phyloP scores from a whole-genome alignment of 2,888 invertebrate genomes.

The Camponotus fellah region DNA sequence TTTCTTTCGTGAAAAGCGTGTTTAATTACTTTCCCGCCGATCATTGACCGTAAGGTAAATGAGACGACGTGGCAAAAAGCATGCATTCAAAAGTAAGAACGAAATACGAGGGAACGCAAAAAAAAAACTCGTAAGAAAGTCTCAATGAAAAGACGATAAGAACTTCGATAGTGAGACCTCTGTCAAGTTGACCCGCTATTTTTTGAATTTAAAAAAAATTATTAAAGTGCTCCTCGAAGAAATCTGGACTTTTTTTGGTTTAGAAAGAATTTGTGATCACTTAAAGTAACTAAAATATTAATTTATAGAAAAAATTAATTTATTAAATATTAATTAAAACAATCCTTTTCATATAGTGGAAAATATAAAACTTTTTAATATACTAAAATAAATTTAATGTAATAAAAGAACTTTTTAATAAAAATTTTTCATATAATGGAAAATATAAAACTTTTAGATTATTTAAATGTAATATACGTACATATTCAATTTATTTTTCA shows the following conservation, averaged over 20 bases:
- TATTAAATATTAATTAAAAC: background rate
- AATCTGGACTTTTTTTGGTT: too few species aligned
- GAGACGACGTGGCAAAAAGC: constrained; percentile 61
- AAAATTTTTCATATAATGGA: background rate
- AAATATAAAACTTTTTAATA: too few species aligned
- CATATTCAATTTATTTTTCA: background rate
- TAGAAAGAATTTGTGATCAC: too few species aligned
- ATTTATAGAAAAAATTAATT: too few species aligned
- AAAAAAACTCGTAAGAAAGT: constrained; percentile 54
- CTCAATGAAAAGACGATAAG: constrained; percentile 8
- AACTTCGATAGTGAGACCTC: background rate
- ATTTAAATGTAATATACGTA: background rate
- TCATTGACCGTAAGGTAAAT: constrained; percentile 61
- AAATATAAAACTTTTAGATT: background rate
- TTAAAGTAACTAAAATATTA: too few species aligned
- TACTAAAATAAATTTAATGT: too few species aligned
- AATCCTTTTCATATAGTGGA: too few species aligned
- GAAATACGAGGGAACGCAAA: constrained; percentile 7
- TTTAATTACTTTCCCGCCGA: constrained; percentile 71
- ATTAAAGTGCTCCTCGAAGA: too few species aligned
- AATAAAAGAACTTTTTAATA: too few species aligned
- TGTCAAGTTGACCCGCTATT: too few species aligned
- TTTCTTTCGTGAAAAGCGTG: constrained; percentile 54
- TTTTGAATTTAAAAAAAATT: too few species aligned
- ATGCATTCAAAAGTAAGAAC: constrained; percentile 47